Conservation (phyloP, 1,140 invertebrate species). For the Parasteatoda tepidariorum region DNA sequence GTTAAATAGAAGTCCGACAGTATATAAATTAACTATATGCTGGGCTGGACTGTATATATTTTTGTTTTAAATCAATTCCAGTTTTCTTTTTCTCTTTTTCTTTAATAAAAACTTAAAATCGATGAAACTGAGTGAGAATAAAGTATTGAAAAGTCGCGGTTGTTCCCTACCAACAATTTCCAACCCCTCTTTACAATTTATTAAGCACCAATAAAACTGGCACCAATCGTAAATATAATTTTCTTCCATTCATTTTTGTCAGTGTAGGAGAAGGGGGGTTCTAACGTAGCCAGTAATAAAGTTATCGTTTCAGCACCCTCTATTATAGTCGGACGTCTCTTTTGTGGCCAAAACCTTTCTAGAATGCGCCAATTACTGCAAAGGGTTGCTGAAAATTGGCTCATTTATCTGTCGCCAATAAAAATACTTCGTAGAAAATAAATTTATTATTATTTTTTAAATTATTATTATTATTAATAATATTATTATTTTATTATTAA, state of each 20-base stretch:
- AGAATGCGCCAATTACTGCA: slow-evolving; percentile 23
- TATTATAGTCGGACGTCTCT: slow-evolving; percentile 15
- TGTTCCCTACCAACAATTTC: not conserved
- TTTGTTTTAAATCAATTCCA: no score
- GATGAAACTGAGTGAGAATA: not conserved
- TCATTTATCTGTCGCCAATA: not conserved
- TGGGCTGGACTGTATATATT: no score
- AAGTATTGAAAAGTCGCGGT: slow-evolving; percentile 14
- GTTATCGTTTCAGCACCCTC: slow-evolving; percentile 52
- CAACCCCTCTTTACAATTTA: slow-evolving; percentile 20
- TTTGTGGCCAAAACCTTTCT: slow-evolving; percentile 49
- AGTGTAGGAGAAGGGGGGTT: not conserved
- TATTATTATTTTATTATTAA: no score
- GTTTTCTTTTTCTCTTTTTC: no score
- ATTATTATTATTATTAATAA: no score
- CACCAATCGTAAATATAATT: slow-evolving; percentile 57
- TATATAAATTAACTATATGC: no score
- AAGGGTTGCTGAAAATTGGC: slow-evolving; percentile 4
- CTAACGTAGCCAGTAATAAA: slow-evolving; percentile 30
- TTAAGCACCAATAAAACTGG: slow-evolving; percentile 57
- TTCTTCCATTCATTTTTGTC: slow-evolving; percentile 42
- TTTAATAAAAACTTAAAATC: not conserved
- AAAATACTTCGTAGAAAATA: no score
- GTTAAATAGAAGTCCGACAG: no score
- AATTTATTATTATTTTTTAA: no score